These are phyloP conservation scores for Eudemis profundana DNA, from an alignment of 2,888 invertebrate genomes.

Conservation along the genomic window DNA sequence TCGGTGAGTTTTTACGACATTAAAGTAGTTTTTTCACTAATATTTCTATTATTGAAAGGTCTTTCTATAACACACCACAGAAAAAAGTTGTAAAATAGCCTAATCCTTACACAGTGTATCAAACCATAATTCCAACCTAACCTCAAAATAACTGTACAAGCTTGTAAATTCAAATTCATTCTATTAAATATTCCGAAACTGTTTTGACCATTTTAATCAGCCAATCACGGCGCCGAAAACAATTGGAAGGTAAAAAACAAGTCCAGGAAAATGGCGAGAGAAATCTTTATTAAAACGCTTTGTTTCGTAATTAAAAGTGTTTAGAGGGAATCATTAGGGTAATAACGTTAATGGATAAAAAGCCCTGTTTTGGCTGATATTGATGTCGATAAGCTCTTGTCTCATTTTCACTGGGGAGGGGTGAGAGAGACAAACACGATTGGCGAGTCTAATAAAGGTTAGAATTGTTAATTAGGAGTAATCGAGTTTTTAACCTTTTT, in stretches of 20 bases:
- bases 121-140: slow-evolving; percentile 5
- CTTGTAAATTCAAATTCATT: background rate
- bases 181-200: background rate
- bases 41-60: too few species aligned
- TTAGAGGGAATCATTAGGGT: slow-evolving; percentile 74
- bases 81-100: too few species aligned
- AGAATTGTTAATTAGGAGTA: slow-evolving; percentile 7
- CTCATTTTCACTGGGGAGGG: background rate
- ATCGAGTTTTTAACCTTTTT: background rate
- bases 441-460: slow-evolving; percentile 1
- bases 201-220: slow-evolving; percentile 28
- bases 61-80: too few species aligned
- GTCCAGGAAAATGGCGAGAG: slow-evolving; percentile 50
- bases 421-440: background rate
- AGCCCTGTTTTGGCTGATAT: slow-evolving; percentile 53
- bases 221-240: slow-evolving; percentile 38
- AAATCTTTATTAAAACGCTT: slow-evolving; percentile 79
- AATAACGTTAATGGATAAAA: slow-evolving; percentile 74
- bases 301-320: slow-evolving; percentile 78
- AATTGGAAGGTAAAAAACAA: slow-evolving; percentile 41
- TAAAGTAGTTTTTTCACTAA: too few species aligned
- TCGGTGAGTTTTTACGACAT: too few species aligned
- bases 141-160: too few species aligned
- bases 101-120: too few species aligned
- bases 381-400: slow-evolving; percentile 24